Evolutionary conservation across 2,113 vertebrate genomes (phyloP).

Genomic region (Vulpes ferrilata): DNA sequence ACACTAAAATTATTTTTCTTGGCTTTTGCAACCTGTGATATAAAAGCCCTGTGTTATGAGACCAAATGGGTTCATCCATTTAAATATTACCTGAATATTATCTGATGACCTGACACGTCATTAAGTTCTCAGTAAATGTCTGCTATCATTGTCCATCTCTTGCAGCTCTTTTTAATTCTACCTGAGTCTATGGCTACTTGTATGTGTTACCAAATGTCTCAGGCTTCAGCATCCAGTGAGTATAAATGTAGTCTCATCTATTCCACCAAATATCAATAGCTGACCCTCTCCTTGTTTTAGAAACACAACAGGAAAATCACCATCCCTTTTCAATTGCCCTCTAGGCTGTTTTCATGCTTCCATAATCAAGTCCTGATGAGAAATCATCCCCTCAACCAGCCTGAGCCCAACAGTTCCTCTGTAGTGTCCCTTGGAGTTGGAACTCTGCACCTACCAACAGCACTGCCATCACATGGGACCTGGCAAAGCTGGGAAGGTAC

Average conservation of each 20-base stretch:
- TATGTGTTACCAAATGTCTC: background rate
- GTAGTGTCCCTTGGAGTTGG: background rate
- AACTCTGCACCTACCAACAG: background rate
- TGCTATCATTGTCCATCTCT: conserved; percentile 13
- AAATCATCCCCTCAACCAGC: background rate
- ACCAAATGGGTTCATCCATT: background rate
- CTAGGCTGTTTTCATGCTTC: conserved; percentile 3
- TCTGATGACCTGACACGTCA: background rate
- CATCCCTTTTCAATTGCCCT: conserved; percentile 10
- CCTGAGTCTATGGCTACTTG: background rate
- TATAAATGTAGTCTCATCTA: background rate
- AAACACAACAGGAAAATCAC: conserved; percentile 26
- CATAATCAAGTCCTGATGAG: conserved; percentile 3
- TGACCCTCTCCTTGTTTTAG: conserved; percentile 19
- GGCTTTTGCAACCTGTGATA: background rate
- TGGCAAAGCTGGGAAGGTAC: background rate
- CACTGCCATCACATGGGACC: no score
- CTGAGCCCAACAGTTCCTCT: background rate
- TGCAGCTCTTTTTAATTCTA: conserved; percentile 44
- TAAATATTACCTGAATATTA: background rate
- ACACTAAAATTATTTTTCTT: background rate
- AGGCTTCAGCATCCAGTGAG: background rate
- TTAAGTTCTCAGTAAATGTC: conserved; percentile 23
- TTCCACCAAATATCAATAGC: background rate
- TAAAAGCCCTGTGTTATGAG: background rate